Conservation (phyloP, 2,888 invertebrate genomes). For the Sphinx pinastri region DNA sequence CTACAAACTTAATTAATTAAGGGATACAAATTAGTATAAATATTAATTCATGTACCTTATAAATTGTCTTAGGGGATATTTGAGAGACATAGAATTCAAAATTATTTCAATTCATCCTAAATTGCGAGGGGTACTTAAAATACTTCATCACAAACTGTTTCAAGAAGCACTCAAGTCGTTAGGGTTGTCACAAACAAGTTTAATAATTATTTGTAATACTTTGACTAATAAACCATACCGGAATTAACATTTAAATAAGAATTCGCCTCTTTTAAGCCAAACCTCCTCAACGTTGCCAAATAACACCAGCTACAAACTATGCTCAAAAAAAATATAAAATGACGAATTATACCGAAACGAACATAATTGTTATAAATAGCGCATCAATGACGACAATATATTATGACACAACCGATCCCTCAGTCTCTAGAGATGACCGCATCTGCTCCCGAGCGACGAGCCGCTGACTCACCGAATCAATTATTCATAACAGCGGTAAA, state of each 20-base stretch:
- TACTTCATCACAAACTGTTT: too few species aligned
- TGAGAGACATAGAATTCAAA: too few species aligned
- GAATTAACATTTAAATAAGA: background rate
- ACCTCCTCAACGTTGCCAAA: too few species aligned
- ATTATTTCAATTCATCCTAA: background rate
- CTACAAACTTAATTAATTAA: background rate
- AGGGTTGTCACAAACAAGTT: too few species aligned
- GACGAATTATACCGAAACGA: background rate
- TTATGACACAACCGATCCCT: conserved; percentile 13
- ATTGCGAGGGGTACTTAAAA: too few species aligned
- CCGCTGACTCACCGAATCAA: conserved; percentile 14
- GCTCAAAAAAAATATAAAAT: background rate
- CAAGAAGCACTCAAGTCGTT: too few species aligned
- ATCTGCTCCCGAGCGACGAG: background rate
- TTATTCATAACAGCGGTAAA: conserved; percentile 17
- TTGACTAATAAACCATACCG: background rate
- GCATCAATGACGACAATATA: background rate
- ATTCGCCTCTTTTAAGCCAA: too few species aligned
- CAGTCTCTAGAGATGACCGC: conserved; percentile 16
- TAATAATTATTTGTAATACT: background rate
- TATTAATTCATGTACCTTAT: too few species aligned
- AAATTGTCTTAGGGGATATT: too few species aligned
- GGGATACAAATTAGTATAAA: background rate
- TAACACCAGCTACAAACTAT: background rate
- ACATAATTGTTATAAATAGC: conserved; percentile 13